Conservation (phyloP, 2,888 invertebrate species). For the Chrysolina haemoptera region DNA sequence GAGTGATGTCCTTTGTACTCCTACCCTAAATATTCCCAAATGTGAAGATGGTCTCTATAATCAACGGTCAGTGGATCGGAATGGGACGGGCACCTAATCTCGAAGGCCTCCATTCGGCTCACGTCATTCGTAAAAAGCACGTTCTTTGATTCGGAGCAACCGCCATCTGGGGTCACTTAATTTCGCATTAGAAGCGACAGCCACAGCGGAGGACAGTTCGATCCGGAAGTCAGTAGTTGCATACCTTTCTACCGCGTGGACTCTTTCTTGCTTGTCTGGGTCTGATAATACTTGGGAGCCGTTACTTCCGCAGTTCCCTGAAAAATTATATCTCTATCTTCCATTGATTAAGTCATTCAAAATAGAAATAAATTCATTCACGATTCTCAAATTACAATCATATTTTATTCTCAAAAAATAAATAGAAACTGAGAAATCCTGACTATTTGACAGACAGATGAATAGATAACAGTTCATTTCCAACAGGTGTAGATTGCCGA, state of each 20-base stretch:
- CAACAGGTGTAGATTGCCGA: too few species aligned
- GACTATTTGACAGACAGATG: too few species aligned
- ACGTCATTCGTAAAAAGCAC: constrained; percentile 47
- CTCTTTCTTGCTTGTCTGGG: not conserved
- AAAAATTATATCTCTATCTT: too few species aligned
- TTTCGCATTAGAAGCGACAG: constrained; percentile 51
- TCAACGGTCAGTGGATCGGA: constrained; percentile 47
- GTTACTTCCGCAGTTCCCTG: too few species aligned
- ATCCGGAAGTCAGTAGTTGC: not conserved
- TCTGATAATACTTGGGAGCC: not conserved
- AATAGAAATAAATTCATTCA: too few species aligned
- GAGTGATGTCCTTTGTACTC: not conserved
- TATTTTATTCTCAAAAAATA: too few species aligned
- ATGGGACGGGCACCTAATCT: constrained; percentile 48
- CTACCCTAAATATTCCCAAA: not conserved
- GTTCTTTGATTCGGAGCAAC: constrained; percentile 39
- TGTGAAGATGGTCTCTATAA: constrained; percentile 41
- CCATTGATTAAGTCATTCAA: too few species aligned
- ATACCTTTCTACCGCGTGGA: constrained; percentile 28
- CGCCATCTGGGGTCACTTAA: constrained; percentile 55
- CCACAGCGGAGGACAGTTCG: constrained; percentile 28
- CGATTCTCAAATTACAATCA: too few species aligned
- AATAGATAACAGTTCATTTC: too few species aligned
- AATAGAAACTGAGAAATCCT: too few species aligned
- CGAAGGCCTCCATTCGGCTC: constrained; percentile 36